Conservation (phyloP, 1,140 invertebrate species). For the Ridgeia piscesae region DNA sequence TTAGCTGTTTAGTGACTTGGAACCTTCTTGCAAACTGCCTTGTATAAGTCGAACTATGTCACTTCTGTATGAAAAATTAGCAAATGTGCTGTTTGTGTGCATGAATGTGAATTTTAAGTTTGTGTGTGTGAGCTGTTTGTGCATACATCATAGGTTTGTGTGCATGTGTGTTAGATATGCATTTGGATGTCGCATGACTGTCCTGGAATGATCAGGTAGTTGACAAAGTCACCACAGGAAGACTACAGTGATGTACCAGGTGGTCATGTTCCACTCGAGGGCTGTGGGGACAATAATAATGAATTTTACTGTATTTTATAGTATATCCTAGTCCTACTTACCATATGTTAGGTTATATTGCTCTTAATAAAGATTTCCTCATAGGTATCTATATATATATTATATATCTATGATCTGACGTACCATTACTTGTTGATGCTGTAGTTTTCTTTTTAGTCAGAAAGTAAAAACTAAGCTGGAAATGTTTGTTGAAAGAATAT, state of each 20-base stretch:
- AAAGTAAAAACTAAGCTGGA: neutral
- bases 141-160: neutral
- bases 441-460: neutral
- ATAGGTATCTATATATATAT: neutral
- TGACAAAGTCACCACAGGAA: too few species aligned
- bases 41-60: neutral
- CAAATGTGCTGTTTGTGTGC: neutral
- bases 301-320: too few species aligned
- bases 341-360: neutral
- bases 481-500: neutral
- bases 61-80: neutral
- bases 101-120: conserved; percentile 7
- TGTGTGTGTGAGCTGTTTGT: neutral
- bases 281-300: too few species aligned
- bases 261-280: too few species aligned
- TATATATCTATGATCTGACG: neutral
- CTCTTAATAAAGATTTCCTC: neutral
- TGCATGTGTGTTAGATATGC: neutral
- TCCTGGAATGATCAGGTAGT: neutral
- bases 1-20: too few species aligned
- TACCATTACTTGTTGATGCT: neutral
- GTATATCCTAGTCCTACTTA: neutral
- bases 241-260: too few species aligned
- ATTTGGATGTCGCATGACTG: neutral
- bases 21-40: too few species aligned